phyloP scores from a whole-genome alignment of 2,113 vertebrate genomes.

The Leptobrachium leishanense region DNA sequence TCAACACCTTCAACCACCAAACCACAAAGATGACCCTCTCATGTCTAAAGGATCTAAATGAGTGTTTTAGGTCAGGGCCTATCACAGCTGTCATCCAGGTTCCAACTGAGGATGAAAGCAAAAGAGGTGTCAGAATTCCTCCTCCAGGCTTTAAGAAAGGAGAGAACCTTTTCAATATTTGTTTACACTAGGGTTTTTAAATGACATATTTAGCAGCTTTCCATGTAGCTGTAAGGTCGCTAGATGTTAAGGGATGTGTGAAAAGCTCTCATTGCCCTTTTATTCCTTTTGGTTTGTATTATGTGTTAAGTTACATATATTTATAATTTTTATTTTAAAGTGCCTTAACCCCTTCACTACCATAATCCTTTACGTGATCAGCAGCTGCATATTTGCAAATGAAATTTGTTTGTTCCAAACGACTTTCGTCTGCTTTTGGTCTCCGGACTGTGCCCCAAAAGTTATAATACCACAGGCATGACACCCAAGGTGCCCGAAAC shows the following conservation, averaged over 20 bases:
- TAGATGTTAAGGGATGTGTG: slow-evolving; percentile 18
- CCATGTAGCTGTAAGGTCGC: slow-evolving; percentile 23
- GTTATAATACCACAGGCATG: no score
- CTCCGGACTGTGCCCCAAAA: no score
- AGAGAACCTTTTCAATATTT: slow-evolving; percentile 33
- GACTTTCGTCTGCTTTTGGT: no score
- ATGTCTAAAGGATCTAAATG: slow-evolving; percentile 14
- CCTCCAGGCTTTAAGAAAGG: slow-evolving; percentile 17
- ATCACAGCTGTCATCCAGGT: slow-evolving; percentile 27
- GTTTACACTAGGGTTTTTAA: slow-evolving; percentile 32
- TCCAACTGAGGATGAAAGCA: slow-evolving; percentile 24
- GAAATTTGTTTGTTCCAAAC: no score
- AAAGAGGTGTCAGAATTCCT: slow-evolving; percentile 35
- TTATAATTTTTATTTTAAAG: neutral
- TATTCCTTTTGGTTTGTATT: no score
- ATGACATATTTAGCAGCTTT: slow-evolving; percentile 21
- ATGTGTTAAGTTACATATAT: no score
- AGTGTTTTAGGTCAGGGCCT: slow-evolving; percentile 40
- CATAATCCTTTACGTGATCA: no score
- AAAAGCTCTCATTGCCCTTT: neutral
- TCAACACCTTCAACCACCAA: slow-evolving; percentile 32
- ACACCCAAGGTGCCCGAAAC: no score
- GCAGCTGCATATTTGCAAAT: no score
- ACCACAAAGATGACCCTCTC: slow-evolving; percentile 30
- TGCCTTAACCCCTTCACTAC: no score